Evolutionary conservation across 1,140 invertebrate genomes (phyloP).

Genomic region (Anastatus disparis): DNA sequence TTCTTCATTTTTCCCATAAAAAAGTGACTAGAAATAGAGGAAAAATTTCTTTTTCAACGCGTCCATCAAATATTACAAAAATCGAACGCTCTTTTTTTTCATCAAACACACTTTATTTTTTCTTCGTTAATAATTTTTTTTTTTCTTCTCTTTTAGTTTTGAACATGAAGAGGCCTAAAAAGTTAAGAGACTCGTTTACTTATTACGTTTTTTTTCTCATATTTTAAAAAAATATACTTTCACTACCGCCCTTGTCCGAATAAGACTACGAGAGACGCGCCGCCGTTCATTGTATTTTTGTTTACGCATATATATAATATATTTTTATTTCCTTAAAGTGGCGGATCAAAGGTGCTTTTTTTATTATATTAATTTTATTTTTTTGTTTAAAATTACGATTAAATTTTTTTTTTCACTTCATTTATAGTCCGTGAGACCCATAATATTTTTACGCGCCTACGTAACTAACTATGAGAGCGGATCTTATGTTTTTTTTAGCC

Average conservation of each 20-base stretch:
- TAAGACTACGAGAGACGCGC: slow-evolving; percentile 36
- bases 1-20: slow-evolving; percentile 15
- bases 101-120: background rate
- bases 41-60: slow-evolving; percentile 10
- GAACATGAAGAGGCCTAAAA: slow-evolving; percentile 25
- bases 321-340: too few species aligned
- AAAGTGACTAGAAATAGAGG: slow-evolving; percentile 32
- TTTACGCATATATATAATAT: slow-evolving; percentile 6
- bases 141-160: slow-evolving; percentile 3
- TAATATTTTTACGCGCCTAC: slow-evolving; percentile 28
- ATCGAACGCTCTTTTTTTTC: background rate
- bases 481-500: too few species aligned
- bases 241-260: slow-evolving; percentile 45
- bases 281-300: slow-evolving; percentile 1
- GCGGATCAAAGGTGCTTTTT: slow-evolving; percentile 10
- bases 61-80: background rate
- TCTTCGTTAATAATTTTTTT: slow-evolving; percentile 2
- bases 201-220: too few species aligned
- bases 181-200: slow-evolving; percentile 28
- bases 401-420: slow-evolving; percentile 31
- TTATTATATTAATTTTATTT: slow-evolving; percentile 15
- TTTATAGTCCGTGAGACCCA: slow-evolving; percentile 29
- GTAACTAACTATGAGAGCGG: slow-evolving; percentile 29
- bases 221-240: slow-evolving; percentile 44
- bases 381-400: background rate